A percentile compares a stretch with the other conserved stretches of the same genome.
Evolutionary conservation across 2,797 vertebrate genomes (phyloP).

Genomic region (Perodicticus potto): DNA sequence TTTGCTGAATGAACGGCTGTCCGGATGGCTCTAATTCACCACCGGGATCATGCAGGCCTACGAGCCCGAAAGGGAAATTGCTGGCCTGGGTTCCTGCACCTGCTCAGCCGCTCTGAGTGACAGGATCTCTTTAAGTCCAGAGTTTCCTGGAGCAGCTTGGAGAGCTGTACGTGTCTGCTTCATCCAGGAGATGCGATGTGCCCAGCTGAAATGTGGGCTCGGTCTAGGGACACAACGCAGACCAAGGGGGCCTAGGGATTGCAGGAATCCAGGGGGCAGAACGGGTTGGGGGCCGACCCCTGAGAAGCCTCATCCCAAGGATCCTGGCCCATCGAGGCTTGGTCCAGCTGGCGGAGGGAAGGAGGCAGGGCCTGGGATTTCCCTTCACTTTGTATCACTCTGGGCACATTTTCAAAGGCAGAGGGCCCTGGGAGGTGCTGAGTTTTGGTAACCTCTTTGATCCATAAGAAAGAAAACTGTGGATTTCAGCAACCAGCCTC

Average conservation of each 20-base stretch:
- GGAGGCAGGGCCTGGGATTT: background rate
- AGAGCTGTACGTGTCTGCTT: background rate
- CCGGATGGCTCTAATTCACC: background rate
- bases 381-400: background rate
- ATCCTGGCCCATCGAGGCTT: background rate
- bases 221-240: background rate
- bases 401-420: conserved; percentile 30
- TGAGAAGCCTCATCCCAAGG: background rate
- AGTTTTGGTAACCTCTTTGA: conserved; percentile 11
- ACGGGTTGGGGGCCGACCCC: background rate
- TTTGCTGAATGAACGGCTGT: background rate
- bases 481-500: background rate
- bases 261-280: background rate
- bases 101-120: background rate
- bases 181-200: background rate
- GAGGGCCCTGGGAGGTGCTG: background rate
- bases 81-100: background rate
- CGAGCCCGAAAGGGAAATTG: background rate
- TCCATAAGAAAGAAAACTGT: background rate
- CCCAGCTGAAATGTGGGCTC: background rate
- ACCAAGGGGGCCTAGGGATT: background rate
- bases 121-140: background rate
- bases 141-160: background rate
- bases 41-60: background rate
- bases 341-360: background rate